Evolutionary conservation across 2,888 invertebrate genomes (phyloP).

Genomic region (Athalia cordata): DNA sequence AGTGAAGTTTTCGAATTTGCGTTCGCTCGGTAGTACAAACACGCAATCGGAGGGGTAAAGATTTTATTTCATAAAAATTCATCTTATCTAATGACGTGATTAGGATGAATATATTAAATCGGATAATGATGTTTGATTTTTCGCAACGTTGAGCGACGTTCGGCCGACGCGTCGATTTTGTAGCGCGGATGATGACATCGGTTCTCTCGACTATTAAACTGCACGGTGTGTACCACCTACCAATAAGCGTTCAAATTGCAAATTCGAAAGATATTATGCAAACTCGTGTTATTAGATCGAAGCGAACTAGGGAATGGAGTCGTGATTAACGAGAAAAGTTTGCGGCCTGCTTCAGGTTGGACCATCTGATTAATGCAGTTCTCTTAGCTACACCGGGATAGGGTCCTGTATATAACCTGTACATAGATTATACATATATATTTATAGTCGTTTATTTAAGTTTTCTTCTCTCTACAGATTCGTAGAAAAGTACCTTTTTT

Average conservation of each 20-base stretch:
- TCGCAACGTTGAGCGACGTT: not conserved
- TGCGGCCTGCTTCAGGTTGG: slow-evolving; percentile 6
- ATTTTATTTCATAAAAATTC: not conserved
- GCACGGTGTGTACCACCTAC: not conserved
- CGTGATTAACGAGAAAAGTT: slow-evolving; percentile 43
- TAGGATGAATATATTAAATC: not conserved
- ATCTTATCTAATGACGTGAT: not conserved
- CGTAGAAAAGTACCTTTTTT: slow-evolving; percentile 8
- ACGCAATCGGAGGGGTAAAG: too few species aligned
- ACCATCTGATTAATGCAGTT: slow-evolving; percentile 39
- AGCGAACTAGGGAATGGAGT: slow-evolving; percentile 35
- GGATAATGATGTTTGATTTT: not conserved
- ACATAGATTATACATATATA: not conserved
- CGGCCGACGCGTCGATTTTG: too few species aligned
- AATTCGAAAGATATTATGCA: slow-evolving; percentile 28
- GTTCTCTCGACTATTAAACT: too few species aligned
- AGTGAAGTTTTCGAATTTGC: not conserved
- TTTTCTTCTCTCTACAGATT: slow-evolving; percentile 10
- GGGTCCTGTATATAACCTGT: too few species aligned
- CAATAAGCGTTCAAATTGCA: slow-evolving; percentile 26
- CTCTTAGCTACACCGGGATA: not conserved
- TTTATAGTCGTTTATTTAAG: slow-evolving; percentile 21
- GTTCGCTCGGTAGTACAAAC: too few species aligned
- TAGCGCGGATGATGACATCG: too few species aligned
- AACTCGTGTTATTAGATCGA: slow-evolving; percentile 34